Conservation (phyloP, 1,140 invertebrate species). For the Acromyrmex echinatior region DNA sequence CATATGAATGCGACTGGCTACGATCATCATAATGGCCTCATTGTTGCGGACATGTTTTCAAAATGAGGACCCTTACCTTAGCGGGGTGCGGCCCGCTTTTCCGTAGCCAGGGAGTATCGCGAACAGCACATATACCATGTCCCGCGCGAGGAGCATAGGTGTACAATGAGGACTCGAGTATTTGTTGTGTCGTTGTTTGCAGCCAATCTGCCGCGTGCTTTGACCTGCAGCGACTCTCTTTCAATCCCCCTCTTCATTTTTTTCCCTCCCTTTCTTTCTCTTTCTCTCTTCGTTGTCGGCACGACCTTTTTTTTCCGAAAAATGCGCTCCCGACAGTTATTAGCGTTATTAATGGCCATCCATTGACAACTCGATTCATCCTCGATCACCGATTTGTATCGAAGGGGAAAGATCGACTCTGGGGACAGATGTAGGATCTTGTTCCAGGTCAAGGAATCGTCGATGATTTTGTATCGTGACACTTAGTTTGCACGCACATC, state of each 20-base stretch:
- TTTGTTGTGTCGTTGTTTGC: constrained; percentile 86
- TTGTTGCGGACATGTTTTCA: constrained; percentile 87
- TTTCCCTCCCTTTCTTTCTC: constrained; percentile 22
- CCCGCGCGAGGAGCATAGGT: constrained; percentile 60
- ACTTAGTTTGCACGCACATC: constrained; percentile 18
- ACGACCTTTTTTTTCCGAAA: constrained; percentile 70
- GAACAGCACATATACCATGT: constrained; percentile 69
- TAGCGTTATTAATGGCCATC: constrained; percentile 85
- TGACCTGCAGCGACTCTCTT: constrained; percentile 71
- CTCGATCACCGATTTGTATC: constrained; percentile 69
- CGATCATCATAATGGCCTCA: constrained; percentile 85
- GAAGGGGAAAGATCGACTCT: constrained; percentile 58
- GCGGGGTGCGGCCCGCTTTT: constrained; percentile 24
- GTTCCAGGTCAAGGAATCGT: constrained; percentile 48
- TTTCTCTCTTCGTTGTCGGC: not conserved
- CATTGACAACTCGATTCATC: constrained; percentile 79
- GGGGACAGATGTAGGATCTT: constrained; percentile 69
- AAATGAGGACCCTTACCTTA: constrained; percentile 81
- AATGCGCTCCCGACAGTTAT: constrained; percentile 81
- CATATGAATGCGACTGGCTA: constrained; percentile 72
- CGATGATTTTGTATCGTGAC: constrained; percentile 43
- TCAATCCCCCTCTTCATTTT: constrained; percentile 49
- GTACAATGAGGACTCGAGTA: constrained; percentile 84
- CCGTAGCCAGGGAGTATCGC: constrained; percentile 24
- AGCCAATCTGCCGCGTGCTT: constrained; percentile 81